Evolutionary conservation across 2,888 invertebrate genomes (phyloP), one percentile per base, ranked within the genome.

Genomic region (Eutolmus rufibarbis): DNA sequence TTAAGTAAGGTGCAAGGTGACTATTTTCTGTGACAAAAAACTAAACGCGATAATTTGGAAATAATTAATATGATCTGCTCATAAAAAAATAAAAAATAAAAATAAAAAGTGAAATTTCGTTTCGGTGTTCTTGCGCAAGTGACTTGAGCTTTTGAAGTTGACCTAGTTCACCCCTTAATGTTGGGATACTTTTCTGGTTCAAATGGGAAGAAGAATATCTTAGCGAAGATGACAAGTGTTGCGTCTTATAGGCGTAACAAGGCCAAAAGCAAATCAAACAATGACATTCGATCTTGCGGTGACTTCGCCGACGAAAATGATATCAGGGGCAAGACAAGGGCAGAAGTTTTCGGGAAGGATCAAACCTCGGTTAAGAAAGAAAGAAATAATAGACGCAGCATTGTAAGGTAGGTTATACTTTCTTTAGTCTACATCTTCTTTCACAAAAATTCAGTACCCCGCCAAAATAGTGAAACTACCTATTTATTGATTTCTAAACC

Each of bases 141-240:
- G 57, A 37, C 31, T 34, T 34, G n/a, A 40, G 57, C 16, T 66
- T 5, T 66, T 14, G n/a, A 4, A 23, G 31, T 51, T 76, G 28
- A 66, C 23, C 66, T 28, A 23, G 19, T 28, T 66, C 14, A 66
- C 86, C 86, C 87, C 85, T 89, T 89, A 88, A 89, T 89, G 89
- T 89, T 89, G 89, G 92, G 92, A 90, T 92, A 92, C 90, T 92
- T 92, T 86, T 92, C 92, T 86, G 92, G 92, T 82, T 91, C 92
- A 90, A 92, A 91, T 91, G 91, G 90, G 90, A 92, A 92, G 89
- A 92, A 92, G 89, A 92, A 92, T 89, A 90, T 92, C 76, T 90
- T 92, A 87, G 91, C 91, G 89, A 92, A 91, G 89, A 92, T 92
- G 92, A 91, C 92, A 87, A 92, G 92, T 89, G 90, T 92, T 88